Evolutionary conservation across 2,797 vertebrate species (phyloP).

Genomic region (Pseudopleuronectes americanus): DNA sequence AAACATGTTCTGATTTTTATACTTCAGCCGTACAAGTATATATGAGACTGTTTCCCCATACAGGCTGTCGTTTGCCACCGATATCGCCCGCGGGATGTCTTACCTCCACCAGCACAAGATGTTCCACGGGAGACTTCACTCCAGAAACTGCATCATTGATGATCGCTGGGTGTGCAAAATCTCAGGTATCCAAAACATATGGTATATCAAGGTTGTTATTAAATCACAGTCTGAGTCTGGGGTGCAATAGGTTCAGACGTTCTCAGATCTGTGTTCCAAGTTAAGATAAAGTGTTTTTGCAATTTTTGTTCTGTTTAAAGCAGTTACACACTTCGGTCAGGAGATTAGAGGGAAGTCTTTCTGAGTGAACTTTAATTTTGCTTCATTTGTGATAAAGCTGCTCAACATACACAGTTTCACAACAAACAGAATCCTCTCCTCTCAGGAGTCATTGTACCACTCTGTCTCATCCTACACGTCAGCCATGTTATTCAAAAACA

Average conservation of each 20-base stretch:
- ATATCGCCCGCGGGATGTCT: slow-evolving; percentile 81
- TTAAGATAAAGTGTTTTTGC: too few relatives aligned
- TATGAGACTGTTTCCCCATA: not conserved
- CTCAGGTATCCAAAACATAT: slow-evolving; percentile 71
- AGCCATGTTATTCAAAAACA: slow-evolving; percentile 17
- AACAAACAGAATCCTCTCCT: not conserved
- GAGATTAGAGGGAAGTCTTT: too few relatives aligned
- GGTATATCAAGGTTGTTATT: too few relatives aligned
- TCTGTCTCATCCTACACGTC: slow-evolving; percentile 3
- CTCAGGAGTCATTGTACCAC: not conserved
- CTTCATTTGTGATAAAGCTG: too few relatives aligned
- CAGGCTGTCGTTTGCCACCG: slow-evolving; percentile 85
- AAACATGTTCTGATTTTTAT: too few relatives aligned
- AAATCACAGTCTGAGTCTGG: too few relatives aligned
- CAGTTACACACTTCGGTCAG: not conserved
- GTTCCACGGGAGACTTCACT: slow-evolving; percentile 83
- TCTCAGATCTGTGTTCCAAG: too few relatives aligned
- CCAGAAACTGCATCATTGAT: slow-evolving; percentile 84
- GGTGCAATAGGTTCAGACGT: too few relatives aligned
- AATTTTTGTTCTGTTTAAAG: not conserved
- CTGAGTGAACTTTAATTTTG: too few relatives aligned
- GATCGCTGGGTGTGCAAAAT: slow-evolving; percentile 87
- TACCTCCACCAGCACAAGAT: slow-evolving; percentile 84
- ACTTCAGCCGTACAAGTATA: not conserved
- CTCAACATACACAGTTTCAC: not conserved